Evolutionary conservation across 2,888 invertebrate species (phyloP).

Genomic region (Coremacera marginata): DNA sequence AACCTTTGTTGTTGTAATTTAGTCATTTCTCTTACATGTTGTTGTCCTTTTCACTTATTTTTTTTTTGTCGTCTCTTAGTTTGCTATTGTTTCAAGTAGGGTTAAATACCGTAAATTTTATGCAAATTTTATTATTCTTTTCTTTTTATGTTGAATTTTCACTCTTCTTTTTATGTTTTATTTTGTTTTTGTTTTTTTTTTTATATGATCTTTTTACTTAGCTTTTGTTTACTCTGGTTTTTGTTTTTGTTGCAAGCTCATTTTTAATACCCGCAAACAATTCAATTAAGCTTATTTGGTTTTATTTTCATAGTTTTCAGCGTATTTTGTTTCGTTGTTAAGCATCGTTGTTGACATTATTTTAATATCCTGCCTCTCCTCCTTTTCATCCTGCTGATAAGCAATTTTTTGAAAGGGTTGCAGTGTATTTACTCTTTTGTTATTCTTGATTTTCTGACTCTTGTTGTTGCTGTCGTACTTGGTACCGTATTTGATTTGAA

Average conservation of each 20-base stretch:
- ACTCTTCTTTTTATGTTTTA: neutral
- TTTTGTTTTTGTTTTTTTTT: neutral
- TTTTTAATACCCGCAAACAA: slow-evolving; percentile 19
- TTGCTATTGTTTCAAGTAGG: neutral
- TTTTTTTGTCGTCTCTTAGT: neutral
- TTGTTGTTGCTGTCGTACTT: neutral
- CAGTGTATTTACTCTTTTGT: neutral
- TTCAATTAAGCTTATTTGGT: slow-evolving; percentile 11
- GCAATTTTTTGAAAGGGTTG: neutral
- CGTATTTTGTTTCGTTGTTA: neutral
- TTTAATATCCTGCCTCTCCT: neutral
- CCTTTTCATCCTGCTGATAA: neutral
- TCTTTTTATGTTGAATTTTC: neutral
- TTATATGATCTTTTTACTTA: neutral
- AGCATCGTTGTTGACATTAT: neutral
- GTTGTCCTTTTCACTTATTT: neutral
- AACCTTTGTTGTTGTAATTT: too few relatives aligned
- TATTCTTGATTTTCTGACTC: neutral
- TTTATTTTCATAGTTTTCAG: slow-evolving; percentile 2
- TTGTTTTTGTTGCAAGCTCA: neutral
- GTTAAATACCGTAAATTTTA: slow-evolving; percentile 25
- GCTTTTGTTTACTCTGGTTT: neutral
- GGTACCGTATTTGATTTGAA: neutral
- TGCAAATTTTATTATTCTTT: slow-evolving; percentile 22
- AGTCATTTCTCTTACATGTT: neutral